Evolutionary conservation across 2,113 vertebrate genomes (phyloP).

Genomic region (Otocyon megalotis): DNA sequence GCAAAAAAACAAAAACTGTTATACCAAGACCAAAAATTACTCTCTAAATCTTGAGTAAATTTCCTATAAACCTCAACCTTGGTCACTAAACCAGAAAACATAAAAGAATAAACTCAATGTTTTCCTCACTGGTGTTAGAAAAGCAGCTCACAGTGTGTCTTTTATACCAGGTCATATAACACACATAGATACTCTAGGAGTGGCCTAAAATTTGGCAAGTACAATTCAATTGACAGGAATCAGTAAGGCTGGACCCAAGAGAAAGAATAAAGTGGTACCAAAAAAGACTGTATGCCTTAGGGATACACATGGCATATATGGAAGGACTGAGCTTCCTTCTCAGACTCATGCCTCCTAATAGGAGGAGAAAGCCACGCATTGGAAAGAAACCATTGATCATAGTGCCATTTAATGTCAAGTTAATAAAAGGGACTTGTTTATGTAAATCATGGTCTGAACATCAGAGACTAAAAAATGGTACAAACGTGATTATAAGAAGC

Average conservation of each 20-base stretch:
- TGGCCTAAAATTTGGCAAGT: conserved; percentile 1
- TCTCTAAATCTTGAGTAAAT: background rate
- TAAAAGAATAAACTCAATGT: background rate
- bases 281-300: background rate
- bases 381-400: background rate
- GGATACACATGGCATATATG: background rate
- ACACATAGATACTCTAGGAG: background rate
- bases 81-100: background rate
- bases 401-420: background rate
- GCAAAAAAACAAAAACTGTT: background rate
- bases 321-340: background rate
- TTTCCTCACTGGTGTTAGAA: background rate
- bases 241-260: background rate
- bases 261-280: background rate
- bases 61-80: background rate
- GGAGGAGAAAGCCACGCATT: background rate
- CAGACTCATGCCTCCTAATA: background rate
- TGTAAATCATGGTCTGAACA: background rate
- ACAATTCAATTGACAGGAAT: background rate
- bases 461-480: background rate
- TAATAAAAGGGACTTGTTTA: background rate
- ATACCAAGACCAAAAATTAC: background rate
- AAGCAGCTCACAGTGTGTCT: background rate
- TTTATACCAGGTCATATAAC: background rate
- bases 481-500: background rate